Percentiles rank a stretch among this genome's conserved stretches.
These are phyloP conservation scores for Solen grandis DNA, from an alignment of 1,140 invertebrate genomes.

Conservation along the genomic window DNA sequence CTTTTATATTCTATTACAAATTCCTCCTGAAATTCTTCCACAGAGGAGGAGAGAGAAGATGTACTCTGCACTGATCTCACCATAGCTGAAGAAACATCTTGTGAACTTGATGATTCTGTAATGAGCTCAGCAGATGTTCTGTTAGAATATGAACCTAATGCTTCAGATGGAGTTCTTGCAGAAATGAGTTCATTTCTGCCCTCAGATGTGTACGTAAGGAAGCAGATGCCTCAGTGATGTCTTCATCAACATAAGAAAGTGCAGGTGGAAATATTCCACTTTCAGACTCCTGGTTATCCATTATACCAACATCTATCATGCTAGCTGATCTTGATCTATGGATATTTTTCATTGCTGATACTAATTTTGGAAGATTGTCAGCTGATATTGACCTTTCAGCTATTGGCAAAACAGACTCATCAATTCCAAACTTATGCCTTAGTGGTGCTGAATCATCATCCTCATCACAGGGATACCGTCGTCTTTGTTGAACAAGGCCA, in stretches of 20 bases:
- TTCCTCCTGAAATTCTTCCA: conserved; percentile 33
- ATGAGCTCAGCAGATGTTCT: conserved; percentile 26
- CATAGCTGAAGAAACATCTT: conserved; percentile 30
- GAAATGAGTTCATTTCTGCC: neutral
- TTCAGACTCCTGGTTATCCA: conserved; percentile 54
- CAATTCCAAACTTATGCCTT: conserved; percentile 66
- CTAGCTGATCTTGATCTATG: conserved; percentile 67
- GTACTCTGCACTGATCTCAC: conserved; percentile 46
- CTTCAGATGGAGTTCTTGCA: conserved; percentile 33
- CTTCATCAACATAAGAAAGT: conserved; percentile 29
- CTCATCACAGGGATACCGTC: conserved; percentile 8
- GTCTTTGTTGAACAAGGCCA: conserved; percentile 30
- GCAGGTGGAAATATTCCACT: conserved; percentile 71
- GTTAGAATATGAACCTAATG: conserved; percentile 51
- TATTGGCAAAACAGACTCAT: conserved; percentile 64
- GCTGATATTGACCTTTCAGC: conserved; percentile 61
- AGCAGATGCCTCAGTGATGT: conserved; percentile 22
- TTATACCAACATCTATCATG: conserved; percentile 62
- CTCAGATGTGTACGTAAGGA: conserved; percentile 37
- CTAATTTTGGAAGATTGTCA: conserved; percentile 62
- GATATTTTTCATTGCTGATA: conserved; percentile 38
- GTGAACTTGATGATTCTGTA: neutral
- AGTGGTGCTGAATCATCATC: conserved; percentile 60
- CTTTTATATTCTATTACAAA: conserved; percentile 23
- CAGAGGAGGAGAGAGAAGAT: conserved; percentile 27